A percentile compares a stretch with the other conserved stretches of the same genome.
phyloP scores from a whole-genome alignment of 1,140 invertebrate species.

The Melipona quadrifasciata region DNA sequence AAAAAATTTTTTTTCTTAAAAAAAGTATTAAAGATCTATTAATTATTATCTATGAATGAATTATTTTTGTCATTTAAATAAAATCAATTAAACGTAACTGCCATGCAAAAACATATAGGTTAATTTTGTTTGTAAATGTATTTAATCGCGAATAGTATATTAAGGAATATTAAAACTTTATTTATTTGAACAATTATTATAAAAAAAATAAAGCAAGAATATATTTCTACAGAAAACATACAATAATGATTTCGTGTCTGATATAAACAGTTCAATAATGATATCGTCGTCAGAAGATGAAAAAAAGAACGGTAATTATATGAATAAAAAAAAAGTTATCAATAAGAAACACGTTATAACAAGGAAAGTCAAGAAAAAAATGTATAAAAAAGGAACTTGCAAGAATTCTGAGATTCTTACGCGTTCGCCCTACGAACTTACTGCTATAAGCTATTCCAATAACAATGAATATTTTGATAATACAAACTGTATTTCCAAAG shows the following conservation, averaged over 20 bases:
- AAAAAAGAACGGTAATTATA: not conserved
- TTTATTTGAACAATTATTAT: not conserved
- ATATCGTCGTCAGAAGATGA: slow-evolving; percentile 1
- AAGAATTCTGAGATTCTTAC: not conserved
- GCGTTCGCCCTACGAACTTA: no score
- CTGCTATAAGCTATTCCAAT: no score
- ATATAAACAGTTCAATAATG: not conserved
- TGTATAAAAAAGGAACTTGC: not conserved
- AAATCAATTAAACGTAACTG: not conserved
- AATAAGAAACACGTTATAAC: not conserved
- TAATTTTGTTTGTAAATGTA: not conserved
- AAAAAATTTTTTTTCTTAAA: not conserved
- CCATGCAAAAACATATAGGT: no score
- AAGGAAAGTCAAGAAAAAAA: not conserved
- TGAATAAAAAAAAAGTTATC: not conserved
- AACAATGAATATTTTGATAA: not conserved
- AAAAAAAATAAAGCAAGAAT: not conserved
- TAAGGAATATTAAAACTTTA: not conserved
- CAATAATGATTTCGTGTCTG: not conserved
- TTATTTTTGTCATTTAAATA: not conserved
- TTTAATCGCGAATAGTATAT: not conserved
- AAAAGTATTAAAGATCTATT: not conserved
- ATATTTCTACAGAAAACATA: slow-evolving; percentile 9
- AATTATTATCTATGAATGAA: not conserved
- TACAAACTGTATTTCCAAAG: no score